Conservation (phyloP, 37 sponge, comb jelly and placozoan species). For the Axinella damicornis region DNA sequence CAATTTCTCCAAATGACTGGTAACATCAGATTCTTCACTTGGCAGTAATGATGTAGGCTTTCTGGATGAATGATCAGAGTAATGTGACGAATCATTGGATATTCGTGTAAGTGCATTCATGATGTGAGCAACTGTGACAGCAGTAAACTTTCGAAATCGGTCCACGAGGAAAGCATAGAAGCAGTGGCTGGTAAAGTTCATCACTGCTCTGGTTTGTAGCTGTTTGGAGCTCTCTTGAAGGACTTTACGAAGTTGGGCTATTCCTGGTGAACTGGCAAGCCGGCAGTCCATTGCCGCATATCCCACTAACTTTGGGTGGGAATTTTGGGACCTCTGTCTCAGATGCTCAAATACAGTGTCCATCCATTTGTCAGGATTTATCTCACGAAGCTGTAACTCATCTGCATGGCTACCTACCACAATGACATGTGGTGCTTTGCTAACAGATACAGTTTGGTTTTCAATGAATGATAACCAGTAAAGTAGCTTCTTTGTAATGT, state of each 20-base stretch:
- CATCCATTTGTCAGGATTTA: neutral
- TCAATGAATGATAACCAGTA: neutral
- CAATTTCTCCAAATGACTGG: neutral
- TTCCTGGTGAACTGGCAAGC: neutral
- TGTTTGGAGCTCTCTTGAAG: neutral
- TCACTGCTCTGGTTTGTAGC: neutral
- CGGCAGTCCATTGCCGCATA: neutral
- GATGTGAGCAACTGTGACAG: too few relatives aligned
- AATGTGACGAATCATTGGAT: too few relatives aligned
- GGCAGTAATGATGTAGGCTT: too few relatives aligned
- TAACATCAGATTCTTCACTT: neutral
- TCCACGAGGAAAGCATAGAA: neutral
- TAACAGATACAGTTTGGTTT: neutral
- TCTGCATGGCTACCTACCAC: slow-evolving; percentile 9
- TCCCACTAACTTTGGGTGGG: neutral
- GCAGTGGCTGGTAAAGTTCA: neutral
- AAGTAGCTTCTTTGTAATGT: neutral
- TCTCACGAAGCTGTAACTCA: neutral
- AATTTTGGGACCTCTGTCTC: neutral
- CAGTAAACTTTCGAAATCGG: neutral
- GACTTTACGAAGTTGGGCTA: neutral
- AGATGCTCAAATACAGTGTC: neutral
- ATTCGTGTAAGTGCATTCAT: too few relatives aligned
- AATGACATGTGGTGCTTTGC: neutral
- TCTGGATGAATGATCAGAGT: too few relatives aligned